Conservation (phyloP, 2,888 invertebrate genomes). For the Epistrophe grossulariae region DNA sequence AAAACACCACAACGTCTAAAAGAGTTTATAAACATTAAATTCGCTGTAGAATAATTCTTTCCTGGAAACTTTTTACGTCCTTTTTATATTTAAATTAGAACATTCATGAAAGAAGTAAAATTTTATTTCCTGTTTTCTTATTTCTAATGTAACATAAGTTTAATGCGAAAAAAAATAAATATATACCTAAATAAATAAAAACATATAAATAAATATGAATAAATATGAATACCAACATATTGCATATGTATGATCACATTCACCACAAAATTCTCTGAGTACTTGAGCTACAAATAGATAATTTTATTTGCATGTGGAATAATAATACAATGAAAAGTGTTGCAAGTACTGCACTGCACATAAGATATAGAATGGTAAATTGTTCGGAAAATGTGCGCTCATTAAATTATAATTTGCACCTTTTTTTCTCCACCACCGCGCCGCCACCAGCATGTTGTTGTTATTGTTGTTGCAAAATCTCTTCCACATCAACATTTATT, state of each 20-base stretch:
- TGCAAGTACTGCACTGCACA: conserved; percentile 13
- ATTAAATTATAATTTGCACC: conserved; percentile 73
- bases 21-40: neutral
- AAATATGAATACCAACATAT: neutral
- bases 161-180: neutral
- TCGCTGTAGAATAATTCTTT: neutral
- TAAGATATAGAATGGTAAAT: conserved; percentile 63
- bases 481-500: conserved; percentile 24
- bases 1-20: too few species aligned
- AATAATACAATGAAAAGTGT: conserved; percentile 3
- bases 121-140: conserved; percentile 41
- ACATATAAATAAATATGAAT: neutral
- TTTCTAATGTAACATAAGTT: neutral
- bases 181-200: neutral
- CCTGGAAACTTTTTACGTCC: conserved; percentile 1
- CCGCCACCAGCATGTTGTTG: neutral
- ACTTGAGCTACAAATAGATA: conserved; percentile 41
- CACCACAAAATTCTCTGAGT: conserved; percentile 10
- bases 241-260: conserved; percentile 21
- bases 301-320: conserved; percentile 53
- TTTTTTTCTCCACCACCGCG: conserved; percentile 5
- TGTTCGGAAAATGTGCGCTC: conserved; percentile 72
- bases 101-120: conserved; percentile 16
- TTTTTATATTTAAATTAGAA: conserved; percentile 49
- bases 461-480: conserved; percentile 48